These are phyloP conservation scores for Hiodon tergisus DNA, from an alignment of 2,113 vertebrate genomes.

Conservation along the genomic window DNA sequence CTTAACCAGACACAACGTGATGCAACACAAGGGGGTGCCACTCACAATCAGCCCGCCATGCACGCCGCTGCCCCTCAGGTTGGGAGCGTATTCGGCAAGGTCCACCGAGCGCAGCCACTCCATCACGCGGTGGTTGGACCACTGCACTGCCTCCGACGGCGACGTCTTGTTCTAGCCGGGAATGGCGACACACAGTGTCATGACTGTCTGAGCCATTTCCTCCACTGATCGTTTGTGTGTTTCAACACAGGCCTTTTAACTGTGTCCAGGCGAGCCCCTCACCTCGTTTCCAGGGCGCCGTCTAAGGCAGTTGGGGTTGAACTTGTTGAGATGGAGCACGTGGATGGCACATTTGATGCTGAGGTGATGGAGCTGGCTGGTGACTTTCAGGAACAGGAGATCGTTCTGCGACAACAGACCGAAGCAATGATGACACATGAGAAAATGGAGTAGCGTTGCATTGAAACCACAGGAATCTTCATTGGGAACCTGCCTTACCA, in stretches of 20 bases:
- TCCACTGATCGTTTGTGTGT: no score
- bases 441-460: no score
- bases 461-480: neutral
- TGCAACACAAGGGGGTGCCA: neutral
- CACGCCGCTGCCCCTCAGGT: conserved; percentile 91
- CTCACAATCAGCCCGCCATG: conserved; percentile 94
- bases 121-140: conserved; percentile 98
- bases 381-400: conserved; percentile 90
- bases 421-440: neutral
- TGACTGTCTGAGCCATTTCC: no score
- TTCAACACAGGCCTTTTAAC: no score
- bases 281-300: conserved; percentile 88
- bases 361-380: conserved; percentile 93
- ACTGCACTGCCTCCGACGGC: conserved; percentile 85
- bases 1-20: no score
- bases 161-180: conserved; percentile 64
- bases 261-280: conserved; percentile 10
- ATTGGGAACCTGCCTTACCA: conserved; percentile 65
- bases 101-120: conserved; percentile 94
- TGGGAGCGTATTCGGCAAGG: conserved; percentile 95
- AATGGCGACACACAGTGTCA: neutral
- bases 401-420: conserved; percentile 73
- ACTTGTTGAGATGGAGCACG: conserved; percentile 84
- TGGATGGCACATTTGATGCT: conserved; percentile 97
- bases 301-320: conserved; percentile 85